Evolutionary conservation across 2,797 vertebrate species (phyloP), one percentile per base, ranked within the genome.

Genomic region (Limnodromus scolopaceus): DNA sequence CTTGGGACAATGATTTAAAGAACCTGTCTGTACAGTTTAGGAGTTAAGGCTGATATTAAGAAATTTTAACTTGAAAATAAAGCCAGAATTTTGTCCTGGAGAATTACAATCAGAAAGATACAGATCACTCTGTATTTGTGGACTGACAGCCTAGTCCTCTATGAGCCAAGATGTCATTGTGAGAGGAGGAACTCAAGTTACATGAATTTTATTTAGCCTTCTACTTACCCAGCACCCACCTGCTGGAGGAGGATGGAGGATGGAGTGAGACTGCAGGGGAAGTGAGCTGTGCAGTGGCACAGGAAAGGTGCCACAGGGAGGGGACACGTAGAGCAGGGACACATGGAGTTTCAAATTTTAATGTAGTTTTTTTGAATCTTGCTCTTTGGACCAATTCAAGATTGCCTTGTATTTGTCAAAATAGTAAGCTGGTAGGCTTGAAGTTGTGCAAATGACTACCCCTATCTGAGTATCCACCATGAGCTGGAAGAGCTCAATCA

Each of bases 401-500:
- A 60, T 4, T 71, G 22, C 14, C 19, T 68, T 61, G 34, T 46
- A 55, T 66, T n/a, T 75, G 41, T 9, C 28, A 81, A 55, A 53
- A 66, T 5, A 74, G 3, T 22, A 11, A 86, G 30, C 14, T 66
- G n/a, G 19, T 24, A 54, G 25, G n/a, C 28, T 58, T 83, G 16
- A 77, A 41, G 30, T 36, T 51, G 36, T 48, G 18, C 23, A 76
- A 53, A 76, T 45, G 23, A 69, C 27, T 32, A 38, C 23, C 28
- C 2, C 13, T 51, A 2, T 20, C 17, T 49, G 36, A 2, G 0
- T 51, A 48, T 13, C n/a, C 68, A 82, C 45, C 2, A 6, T 5
- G 11, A 28, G 4, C 28, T 72, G 41, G 25, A 71, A 66, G 30
- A 7, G 3, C 23, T 80, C 13, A 11, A 22, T 45, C 15, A 39